Conservation (phyloP, 2,113 vertebrate species). For the Agelaius phoeniceus region DNA sequence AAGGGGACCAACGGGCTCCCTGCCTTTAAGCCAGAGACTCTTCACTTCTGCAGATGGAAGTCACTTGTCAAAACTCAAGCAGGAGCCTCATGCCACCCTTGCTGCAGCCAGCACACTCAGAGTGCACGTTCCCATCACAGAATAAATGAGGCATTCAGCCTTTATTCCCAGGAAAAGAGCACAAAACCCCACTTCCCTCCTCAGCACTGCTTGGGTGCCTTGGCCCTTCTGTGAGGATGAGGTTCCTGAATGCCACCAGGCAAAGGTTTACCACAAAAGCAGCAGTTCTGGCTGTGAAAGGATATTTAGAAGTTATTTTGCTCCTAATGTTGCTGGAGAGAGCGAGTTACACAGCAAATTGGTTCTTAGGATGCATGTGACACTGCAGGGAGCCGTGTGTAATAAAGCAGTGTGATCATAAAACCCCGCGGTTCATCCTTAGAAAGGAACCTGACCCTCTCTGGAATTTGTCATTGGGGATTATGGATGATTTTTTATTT, state of each 20-base stretch:
- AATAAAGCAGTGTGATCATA: conserved; percentile 17
- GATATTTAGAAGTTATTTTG: conserved; percentile 37
- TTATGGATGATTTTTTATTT: not conserved
- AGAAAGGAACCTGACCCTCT: conserved; percentile 25
- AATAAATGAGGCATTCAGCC: not conserved
- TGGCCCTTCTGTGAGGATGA: not conserved
- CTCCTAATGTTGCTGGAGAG: conserved; percentile 15
- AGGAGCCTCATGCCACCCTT: not conserved
- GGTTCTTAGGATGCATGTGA: conserved; percentile 30
- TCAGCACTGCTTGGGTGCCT: not conserved
- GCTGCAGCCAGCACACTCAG: not conserved
- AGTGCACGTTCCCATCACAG: not conserved
- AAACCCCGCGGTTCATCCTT: conserved; percentile 5
- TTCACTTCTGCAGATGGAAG: not conserved
- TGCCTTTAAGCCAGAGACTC: not conserved
- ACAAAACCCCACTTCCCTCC: not conserved
- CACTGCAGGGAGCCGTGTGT: conserved; percentile 9
- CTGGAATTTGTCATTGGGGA: not conserved
- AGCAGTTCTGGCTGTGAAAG: not conserved
- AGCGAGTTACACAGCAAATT: conserved; percentile 3
- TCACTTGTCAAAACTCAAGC: not conserved
- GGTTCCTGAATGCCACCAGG: not conserved
- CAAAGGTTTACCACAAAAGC: conserved; percentile 14
- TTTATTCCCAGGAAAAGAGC: not conserved
- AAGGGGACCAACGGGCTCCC: not conserved